These are phyloP conservation scores for Amiota mariae DNA, from an alignment of 2,888 invertebrate species.

Conservation along the genomic window DNA sequence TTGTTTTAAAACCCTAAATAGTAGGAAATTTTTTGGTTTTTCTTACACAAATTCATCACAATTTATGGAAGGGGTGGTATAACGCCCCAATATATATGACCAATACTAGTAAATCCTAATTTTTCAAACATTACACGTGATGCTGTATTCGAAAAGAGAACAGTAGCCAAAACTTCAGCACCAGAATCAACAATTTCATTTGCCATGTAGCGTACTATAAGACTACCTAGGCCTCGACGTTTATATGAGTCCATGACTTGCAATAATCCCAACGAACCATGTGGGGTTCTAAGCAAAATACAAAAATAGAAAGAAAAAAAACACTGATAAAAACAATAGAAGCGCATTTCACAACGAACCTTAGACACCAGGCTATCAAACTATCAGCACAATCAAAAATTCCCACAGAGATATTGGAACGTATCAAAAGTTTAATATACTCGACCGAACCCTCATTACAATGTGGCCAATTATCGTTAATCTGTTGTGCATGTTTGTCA, in stretches of 20 bases:
- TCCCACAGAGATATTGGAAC: conserved; percentile 43
- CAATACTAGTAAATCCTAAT: conserved; percentile 62
- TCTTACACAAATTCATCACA: not conserved
- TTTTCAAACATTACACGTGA: conserved; percentile 67
- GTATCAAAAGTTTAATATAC: conserved; percentile 36
- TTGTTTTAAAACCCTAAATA: no score
- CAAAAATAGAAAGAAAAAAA: no score
- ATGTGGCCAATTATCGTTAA: conserved; percentile 38
- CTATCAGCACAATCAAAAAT: conserved; percentile 39
- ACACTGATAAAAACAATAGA: not conserved
- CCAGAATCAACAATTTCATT: conserved; percentile 54
- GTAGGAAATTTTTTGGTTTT: no score
- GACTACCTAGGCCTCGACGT: conserved; percentile 62
- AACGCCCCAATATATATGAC: conserved; percentile 55
- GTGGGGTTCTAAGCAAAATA: conserved; percentile 51
- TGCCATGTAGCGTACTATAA: conserved; percentile 60
- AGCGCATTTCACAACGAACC: conserved; percentile 25
- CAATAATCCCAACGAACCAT: conserved; percentile 61
- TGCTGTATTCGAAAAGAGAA: conserved; percentile 53
- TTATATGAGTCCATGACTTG: conserved; percentile 64
- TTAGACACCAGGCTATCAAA: conserved; percentile 46
- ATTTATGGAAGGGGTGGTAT: conserved; percentile 4
- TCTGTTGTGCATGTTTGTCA: conserved; percentile 18
- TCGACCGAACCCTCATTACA: conserved; percentile 36
- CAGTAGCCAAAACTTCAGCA: conserved; percentile 62